Evolutionary conservation across 2,888 invertebrate species (phyloP).

Genomic region (Scaptomyza tumidula): DNA sequence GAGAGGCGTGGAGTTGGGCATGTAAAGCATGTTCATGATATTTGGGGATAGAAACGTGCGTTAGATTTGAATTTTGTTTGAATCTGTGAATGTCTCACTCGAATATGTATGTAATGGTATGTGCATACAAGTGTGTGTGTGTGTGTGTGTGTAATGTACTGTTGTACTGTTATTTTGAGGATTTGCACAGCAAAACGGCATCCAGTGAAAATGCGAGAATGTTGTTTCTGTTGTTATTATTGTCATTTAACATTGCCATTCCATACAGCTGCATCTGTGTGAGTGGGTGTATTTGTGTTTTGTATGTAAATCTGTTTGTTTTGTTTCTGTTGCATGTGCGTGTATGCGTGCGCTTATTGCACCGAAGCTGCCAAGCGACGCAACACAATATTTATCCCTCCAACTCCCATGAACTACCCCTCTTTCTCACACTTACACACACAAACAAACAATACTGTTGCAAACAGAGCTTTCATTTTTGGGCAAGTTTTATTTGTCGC

Average conservation of each 20-base stretch:
- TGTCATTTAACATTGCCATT: conserved; percentile 49
- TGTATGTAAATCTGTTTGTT: conserved; percentile 74
- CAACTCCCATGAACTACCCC: conserved; percentile 12
- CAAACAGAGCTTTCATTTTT: conserved; percentile 55
- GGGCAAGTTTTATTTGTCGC: conserved; percentile 61
- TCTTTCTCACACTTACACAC: conserved; percentile 21
- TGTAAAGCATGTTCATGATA: conserved; percentile 25
- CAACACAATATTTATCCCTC: conserved; percentile 77
- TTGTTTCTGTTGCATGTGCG: conserved; percentile 54
- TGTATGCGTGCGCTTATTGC: conserved; percentile 54
- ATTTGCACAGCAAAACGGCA: conserved; percentile 77
- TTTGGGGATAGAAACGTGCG: conserved; percentile 49
- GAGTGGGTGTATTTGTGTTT: conserved; percentile 35
- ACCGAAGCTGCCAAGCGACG: conserved; percentile 76
- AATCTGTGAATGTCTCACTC: conserved; percentile 60
- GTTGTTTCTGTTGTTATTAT: conserved; percentile 49
- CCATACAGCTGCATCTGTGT: conserved; percentile 31
- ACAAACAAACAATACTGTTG: conserved; percentile 34
- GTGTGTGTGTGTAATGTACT: conserved; percentile 51
- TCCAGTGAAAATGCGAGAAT: conserved; percentile 21
- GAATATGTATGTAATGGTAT: conserved; percentile 18
- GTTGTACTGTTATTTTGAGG: conserved; percentile 79
- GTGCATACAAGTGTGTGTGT: conserved; percentile 1
- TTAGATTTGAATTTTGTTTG: conserved; percentile 74
- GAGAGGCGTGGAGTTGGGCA: background rate